Conservation (phyloP, 2,797 vertebrate species). For the Ptychadena robeensis region DNA sequence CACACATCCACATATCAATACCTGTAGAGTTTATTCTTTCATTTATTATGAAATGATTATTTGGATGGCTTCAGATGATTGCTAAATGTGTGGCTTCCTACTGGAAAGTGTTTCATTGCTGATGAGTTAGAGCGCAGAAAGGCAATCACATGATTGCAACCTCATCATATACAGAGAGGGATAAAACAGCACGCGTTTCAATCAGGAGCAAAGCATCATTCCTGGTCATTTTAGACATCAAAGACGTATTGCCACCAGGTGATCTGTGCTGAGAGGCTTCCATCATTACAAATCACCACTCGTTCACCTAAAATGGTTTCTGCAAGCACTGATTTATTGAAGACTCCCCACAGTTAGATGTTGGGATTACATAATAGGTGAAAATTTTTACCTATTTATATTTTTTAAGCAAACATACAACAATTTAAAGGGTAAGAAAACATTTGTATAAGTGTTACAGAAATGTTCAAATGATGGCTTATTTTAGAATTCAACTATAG, state of each 20-base stretch:
- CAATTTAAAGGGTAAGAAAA: background rate
- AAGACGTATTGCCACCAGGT: background rate
- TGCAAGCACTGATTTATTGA: background rate
- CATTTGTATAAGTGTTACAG: no score
- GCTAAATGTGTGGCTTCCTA: background rate
- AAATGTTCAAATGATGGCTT: no score
- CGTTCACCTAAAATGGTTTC: background rate
- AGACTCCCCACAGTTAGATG: background rate
- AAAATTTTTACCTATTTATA: background rate
- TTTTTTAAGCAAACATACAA: no score
- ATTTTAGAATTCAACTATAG: no score
- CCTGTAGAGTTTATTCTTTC: background rate
- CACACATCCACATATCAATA: background rate
- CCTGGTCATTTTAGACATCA: background rate
- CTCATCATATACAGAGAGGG: background rate
- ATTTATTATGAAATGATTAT: background rate
- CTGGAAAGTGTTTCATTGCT: background rate
- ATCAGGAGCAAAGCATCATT: background rate
- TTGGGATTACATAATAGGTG: background rate
- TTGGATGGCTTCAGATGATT: background rate
- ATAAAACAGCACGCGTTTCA: conserved; percentile 5
- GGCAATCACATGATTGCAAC: background rate
- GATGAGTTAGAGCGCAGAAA: background rate
- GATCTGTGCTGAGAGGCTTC: background rate
- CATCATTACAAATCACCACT: background rate